Conservation (phyloP, 2,113 vertebrate genomes). For the Rhagologus leucostigma region DNA sequence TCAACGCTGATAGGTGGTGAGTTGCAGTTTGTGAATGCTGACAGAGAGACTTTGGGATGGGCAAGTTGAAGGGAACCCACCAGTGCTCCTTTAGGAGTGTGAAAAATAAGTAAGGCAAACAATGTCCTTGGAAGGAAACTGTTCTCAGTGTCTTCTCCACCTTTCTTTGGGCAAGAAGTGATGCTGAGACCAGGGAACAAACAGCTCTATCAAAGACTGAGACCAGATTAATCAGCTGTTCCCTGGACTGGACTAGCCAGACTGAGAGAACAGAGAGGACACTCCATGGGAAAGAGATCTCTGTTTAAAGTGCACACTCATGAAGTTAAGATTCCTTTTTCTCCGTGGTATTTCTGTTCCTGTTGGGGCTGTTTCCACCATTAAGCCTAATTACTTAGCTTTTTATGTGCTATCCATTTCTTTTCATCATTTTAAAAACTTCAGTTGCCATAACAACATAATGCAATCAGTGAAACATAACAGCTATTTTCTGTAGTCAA, state of each 20-base stretch:
- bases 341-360: neutral
- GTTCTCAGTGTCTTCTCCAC: neutral
- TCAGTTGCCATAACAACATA: slow-evolving; percentile 77
- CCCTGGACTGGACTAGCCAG: neutral
- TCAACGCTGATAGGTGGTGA: too few species aligned
- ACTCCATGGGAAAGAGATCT: neutral
- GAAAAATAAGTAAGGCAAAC: neutral
- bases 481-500: slow-evolving; percentile 64
- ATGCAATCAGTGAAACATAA: slow-evolving; percentile 62
- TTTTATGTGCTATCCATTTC: slow-evolving; percentile 68
- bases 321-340: slow-evolving; percentile 8
- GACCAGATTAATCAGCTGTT: neutral
- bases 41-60: neutral
- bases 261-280: neutral
- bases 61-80: neutral
- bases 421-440: slow-evolving; percentile 72
- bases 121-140: neutral
- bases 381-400: slow-evolving; percentile 63
- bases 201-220: neutral
- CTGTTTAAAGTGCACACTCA: neutral
- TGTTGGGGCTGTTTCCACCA: slow-evolving; percentile 46
- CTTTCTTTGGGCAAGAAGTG: neutral
- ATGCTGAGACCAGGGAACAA: neutral
- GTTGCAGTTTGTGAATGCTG: neutral
- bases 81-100: neutral